These are phyloP conservation scores for Girardinichthys multiradiatus DNA, from an alignment of 2,113 vertebrate genomes.

Conservation along the genomic window DNA sequence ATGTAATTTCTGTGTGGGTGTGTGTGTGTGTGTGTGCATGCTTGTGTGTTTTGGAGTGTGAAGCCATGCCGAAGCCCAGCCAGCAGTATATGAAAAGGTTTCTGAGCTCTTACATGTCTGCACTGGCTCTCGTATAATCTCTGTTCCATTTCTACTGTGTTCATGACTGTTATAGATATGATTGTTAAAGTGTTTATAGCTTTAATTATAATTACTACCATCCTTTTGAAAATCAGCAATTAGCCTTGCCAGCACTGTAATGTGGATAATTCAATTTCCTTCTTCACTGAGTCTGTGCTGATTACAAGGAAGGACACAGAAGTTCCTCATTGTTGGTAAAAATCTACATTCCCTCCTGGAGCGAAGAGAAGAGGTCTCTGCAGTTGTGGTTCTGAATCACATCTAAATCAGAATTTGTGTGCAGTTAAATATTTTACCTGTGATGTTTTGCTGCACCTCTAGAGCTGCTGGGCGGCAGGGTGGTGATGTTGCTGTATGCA, in stretches of 20 bases:
- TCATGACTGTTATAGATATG: constrained; percentile 47
- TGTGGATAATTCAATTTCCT: constrained; percentile 68
- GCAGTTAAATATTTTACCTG: constrained; percentile 55
- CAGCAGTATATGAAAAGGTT: constrained; percentile 9
- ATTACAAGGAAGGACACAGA: constrained; percentile 31
- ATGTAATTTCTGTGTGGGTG: constrained; percentile 2
- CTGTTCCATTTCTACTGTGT: constrained; percentile 54
- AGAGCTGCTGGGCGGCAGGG: constrained; percentile 22
- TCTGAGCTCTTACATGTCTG: not conserved
- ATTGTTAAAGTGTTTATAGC: constrained; percentile 68
- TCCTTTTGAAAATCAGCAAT: constrained; percentile 67
- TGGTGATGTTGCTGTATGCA: constrained; percentile 38
- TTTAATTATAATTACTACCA: constrained; percentile 69
- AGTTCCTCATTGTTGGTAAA: constrained; percentile 32
- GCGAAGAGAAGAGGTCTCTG: not conserved
- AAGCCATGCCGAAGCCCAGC: constrained; percentile 6
- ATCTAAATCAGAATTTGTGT: not conserved
- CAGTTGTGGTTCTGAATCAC: not conserved
- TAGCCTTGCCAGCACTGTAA: constrained; percentile 49
- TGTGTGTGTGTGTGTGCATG: too few species aligned
- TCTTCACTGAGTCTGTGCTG: constrained; percentile 35
- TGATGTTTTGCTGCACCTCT: constrained; percentile 58
- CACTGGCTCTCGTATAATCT: constrained; percentile 78
- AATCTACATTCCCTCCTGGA: constrained; percentile 29
- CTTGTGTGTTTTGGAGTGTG: not conserved